Conservation (phyloP, 2,113 vertebrate species). For the Saccopteryx leptura region DNA sequence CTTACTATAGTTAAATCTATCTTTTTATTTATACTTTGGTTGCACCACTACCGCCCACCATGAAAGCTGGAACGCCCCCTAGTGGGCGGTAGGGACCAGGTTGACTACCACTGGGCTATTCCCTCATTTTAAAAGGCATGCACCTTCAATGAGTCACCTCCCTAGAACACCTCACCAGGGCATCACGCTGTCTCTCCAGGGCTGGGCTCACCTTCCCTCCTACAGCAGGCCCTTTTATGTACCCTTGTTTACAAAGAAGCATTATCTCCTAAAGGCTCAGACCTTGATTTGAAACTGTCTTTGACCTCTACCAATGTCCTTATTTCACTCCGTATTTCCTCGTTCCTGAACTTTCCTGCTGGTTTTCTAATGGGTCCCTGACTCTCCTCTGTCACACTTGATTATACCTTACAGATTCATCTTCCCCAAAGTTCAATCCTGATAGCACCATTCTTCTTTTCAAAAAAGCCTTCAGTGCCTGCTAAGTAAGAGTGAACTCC, state of each 20-base stretch:
- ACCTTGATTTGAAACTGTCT: not conserved
- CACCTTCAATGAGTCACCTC: not conserved
- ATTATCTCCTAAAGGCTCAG: not conserved
- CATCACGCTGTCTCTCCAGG: not conserved
- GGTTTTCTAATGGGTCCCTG: not conserved
- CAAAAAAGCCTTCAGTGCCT: not conserved
- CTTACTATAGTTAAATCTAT: no score
- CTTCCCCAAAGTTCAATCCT: slow-evolving; percentile 14
- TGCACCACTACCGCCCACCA: no score
- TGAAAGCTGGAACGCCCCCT: no score
- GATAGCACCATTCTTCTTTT: not conserved
- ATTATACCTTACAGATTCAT: not conserved
- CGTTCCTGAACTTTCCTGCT: not conserved
- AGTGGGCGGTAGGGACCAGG: no score
- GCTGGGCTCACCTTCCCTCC: not conserved
- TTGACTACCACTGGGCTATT: no score
- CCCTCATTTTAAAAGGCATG: not conserved
- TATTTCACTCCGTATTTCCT: not conserved
- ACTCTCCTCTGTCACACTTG: not conserved
- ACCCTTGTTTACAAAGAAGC: not conserved
- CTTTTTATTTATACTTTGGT: no score
- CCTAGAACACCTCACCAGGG: not conserved
- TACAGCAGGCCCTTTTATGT: not conserved
- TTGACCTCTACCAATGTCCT: not conserved
- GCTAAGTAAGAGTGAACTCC: not conserved